These are phyloP conservation scores for Danio tinwini DNA, from an alignment of 2,797 vertebrate genomes.

Conservation along the genomic window DNA sequence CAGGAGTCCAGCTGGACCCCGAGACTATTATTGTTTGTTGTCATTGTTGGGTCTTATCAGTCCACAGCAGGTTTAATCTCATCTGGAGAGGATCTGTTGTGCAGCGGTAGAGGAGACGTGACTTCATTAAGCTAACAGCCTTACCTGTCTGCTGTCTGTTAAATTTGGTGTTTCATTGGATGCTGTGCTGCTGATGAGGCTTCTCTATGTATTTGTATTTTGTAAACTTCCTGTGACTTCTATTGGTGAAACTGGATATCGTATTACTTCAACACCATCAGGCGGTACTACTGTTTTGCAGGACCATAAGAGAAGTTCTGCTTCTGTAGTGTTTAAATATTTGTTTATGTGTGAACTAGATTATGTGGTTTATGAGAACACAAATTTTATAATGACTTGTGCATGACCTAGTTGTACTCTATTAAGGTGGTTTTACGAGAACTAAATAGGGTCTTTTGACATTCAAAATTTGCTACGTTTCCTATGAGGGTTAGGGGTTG, in stretches of 20 bases:
- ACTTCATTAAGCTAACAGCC: neutral
- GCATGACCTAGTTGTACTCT: too few relatives aligned
- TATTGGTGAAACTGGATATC: neutral
- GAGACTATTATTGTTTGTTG: conserved; percentile 36
- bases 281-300: conserved; percentile 2
- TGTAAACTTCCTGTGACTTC: conserved; percentile 8
- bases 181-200: neutral
- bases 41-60: conserved; percentile 45
- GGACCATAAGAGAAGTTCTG: conserved; percentile 3
- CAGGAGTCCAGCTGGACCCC: conserved; percentile 17
- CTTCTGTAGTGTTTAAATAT: neutral
- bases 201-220: neutral
- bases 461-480: too few relatives aligned
- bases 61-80: conserved; percentile 37
- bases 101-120: neutral
- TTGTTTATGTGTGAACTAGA: neutral
- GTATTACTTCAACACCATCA: conserved; percentile 14
- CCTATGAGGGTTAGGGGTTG: too few relatives aligned
- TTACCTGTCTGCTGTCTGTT: conserved; percentile 1
- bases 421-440: too few relatives aligned
- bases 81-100: conserved; percentile 27
- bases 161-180: conserved; percentile 4
- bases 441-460: too few relatives aligned
- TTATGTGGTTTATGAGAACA: neutral
- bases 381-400: too few relatives aligned